Percentiles rank a stretch among this genome's conserved stretches.
These are phyloP conservation scores for Campopleginae sp. DNA, from an alignment of 2,888 invertebrate genomes.

Conservation along the genomic window DNA sequence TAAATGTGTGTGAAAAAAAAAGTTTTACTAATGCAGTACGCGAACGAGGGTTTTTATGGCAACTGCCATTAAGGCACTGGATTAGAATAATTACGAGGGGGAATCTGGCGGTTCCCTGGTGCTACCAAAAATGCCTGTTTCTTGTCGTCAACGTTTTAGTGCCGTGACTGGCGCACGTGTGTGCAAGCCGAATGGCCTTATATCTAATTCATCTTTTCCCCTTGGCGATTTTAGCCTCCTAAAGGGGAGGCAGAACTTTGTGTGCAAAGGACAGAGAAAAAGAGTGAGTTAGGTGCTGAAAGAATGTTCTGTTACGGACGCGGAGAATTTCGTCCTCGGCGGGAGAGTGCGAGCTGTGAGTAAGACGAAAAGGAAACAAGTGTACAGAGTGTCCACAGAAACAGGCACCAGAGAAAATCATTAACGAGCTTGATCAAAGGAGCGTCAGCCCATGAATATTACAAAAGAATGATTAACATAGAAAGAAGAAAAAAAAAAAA, in stretches of 20 bases:
- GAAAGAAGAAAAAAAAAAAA: no score
- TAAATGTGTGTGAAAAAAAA: background rate
- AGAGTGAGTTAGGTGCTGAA: constrained; percentile 47
- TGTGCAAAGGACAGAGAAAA: background rate
- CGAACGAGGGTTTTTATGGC: background rate
- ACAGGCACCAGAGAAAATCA: background rate
- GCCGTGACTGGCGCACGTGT: constrained; percentile 41
- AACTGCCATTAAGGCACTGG: background rate
- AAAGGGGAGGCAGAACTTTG: constrained; percentile 17
- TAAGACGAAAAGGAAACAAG: constrained; percentile 1
- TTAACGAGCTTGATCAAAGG: background rate
- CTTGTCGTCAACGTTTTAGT: constrained; percentile 25
- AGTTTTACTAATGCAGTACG: background rate
- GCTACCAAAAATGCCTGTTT: constrained; percentile 36
- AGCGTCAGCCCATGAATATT: background rate
- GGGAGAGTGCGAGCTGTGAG: constrained; percentile 11
- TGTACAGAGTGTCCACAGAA: constrained; percentile 11
- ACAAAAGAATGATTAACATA: no score
- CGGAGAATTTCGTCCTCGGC: constrained; percentile 24
- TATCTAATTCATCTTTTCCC: constrained; percentile 49
- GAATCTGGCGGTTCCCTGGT: background rate
- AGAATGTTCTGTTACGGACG: constrained; percentile 44
- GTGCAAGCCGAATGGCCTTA: constrained; percentile 14
- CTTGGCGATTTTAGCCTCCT: constrained; percentile 35
- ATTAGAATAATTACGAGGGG: constrained; percentile 5